phyloP scores from a whole-genome alignment of 2,797 vertebrate species.

The Lagodon rhomboides region DNA sequence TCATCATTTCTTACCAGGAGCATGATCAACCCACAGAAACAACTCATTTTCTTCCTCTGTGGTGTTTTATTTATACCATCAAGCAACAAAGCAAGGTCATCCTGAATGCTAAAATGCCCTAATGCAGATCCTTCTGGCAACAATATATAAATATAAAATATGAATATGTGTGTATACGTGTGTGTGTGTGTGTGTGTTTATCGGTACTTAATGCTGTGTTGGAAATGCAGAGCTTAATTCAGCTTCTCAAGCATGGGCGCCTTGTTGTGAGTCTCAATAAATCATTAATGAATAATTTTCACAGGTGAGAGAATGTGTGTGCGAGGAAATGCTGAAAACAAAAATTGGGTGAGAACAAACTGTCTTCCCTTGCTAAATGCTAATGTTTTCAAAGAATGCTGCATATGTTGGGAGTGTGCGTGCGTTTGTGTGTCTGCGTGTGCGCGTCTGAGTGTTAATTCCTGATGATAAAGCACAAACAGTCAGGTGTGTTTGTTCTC shows the following conservation, averaged over 20 bases:
- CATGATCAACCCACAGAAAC: constrained; percentile 37
- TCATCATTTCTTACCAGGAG: constrained; percentile 60
- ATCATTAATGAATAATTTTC: constrained; percentile 82
- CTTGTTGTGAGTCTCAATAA: constrained; percentile 72
- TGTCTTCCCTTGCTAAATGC: constrained; percentile 55
- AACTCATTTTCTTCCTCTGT: constrained; percentile 19
- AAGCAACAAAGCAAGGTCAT: constrained; percentile 71
- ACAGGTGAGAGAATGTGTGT: constrained; percentile 73
- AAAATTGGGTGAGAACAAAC: constrained; percentile 57
- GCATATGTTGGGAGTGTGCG: constrained; percentile 15
- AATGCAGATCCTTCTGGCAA: constrained; percentile 46
- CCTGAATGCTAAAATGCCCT: constrained; percentile 31
- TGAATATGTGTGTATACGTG: constrained; percentile 23
- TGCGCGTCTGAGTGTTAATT: constrained; percentile 55
- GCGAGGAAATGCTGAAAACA: constrained; percentile 57
- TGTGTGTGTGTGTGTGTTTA: constrained; percentile 54
- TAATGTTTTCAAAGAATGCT: constrained; percentile 37
- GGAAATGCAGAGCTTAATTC: constrained; percentile 76
- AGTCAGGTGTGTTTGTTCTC: constrained; percentile 80
- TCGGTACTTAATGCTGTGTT: constrained; percentile 64
- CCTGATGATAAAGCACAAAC: constrained; percentile 79
- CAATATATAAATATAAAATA: constrained; percentile 28
- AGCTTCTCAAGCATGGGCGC: constrained; percentile 57
- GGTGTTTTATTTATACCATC: constrained; percentile 42
- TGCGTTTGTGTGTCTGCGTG: neutral